Base-by-base conservation (phyloP, 2,797 vertebrate genomes). In the Lindbergichthys nudifrons region DNA sequence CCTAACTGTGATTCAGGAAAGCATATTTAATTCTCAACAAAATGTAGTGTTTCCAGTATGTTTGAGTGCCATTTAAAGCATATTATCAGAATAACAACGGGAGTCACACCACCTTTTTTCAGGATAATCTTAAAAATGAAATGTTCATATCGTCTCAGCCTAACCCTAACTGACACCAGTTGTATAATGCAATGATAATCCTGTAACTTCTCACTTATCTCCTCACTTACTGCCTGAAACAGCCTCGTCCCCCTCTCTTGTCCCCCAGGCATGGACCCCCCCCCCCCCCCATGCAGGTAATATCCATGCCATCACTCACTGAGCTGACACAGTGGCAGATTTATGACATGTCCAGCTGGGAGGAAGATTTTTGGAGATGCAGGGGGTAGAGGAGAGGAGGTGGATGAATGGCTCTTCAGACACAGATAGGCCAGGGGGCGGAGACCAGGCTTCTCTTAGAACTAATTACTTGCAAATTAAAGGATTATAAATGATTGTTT, bases 301-400 rank as follows among this genome's bases (percentile, higher is more conserved):
- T 92, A 92, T 89, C 91, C 92, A 88, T 82, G 75, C 86, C 87
- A 90, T 93, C 92, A 89, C 72, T 92, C 92, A 89, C 83, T 86
- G 73, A 82, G 71, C 74, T 74, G 70, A 75, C 78, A 66, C 81
- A 52, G 65, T 91, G 93, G 88, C 93, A 94, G 93, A 93, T 95
- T 95, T 94, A 94, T 93, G 92, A 88, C 92, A 79, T 59, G n/a
- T 91, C 95, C 89, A 89, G 90, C 94, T 90, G 93, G 88, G 94
- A 83, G 85, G 77, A 82, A 85, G 73, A 89, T 83, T 83, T 92
- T 59, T 71, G 46, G 52, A 85, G 87, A 81, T 73, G 46, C 83
- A 73, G 84, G 83, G 87, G 86, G 87, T 77, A 51, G 58, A 75
- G 65, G 53, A 42, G 64, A 56, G 64, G 68, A 70, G 67, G 63